phyloP scores from a whole-genome alignment of 2,888 invertebrate species.

The Abrostola triplasia region DNA sequence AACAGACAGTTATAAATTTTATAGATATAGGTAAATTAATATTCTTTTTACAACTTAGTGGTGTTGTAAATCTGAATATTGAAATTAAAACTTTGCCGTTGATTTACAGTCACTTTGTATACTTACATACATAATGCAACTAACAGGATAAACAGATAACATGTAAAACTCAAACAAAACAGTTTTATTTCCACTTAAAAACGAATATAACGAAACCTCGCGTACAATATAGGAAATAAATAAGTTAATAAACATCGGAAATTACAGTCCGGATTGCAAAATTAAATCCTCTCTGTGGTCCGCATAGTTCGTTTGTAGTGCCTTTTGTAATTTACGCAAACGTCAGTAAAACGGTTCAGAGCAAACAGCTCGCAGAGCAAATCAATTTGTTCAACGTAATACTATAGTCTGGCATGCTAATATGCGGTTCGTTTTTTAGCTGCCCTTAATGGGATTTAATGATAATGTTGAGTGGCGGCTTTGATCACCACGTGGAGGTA shows the following conservation, averaged over 20 bases:
- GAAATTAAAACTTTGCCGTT: no score
- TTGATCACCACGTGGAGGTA: not conserved
- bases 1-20: no score
- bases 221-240: slow-evolving; percentile 12
- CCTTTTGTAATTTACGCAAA: slow-evolving; percentile 66
- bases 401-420: slow-evolving; percentile 14
- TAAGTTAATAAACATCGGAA: slow-evolving; percentile 38
- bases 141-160: not conserved
- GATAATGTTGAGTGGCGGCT: not conserved
- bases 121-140: no score
- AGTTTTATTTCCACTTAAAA: not conserved
- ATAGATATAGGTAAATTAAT: no score
- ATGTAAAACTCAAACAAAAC: not conserved
- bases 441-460: not conserved
- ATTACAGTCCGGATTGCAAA: slow-evolving; percentile 46
- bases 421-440: slow-evolving; percentile 5
- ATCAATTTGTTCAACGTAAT: slow-evolving; percentile 64
- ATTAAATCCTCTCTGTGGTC: slow-evolving; percentile 54
- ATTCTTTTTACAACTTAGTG: no score
- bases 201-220: not conserved
- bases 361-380: slow-evolving; percentile 61
- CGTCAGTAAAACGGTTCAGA: slow-evolving; percentile 65
- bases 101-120: no score
- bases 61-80: no score
- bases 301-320: slow-evolving; percentile 54